Percentiles rank a stretch among this genome's conserved stretches.
Evolutionary conservation across 2,113 vertebrate genomes (phyloP).

Genomic region (Sylvilagus bachmani): DNA sequence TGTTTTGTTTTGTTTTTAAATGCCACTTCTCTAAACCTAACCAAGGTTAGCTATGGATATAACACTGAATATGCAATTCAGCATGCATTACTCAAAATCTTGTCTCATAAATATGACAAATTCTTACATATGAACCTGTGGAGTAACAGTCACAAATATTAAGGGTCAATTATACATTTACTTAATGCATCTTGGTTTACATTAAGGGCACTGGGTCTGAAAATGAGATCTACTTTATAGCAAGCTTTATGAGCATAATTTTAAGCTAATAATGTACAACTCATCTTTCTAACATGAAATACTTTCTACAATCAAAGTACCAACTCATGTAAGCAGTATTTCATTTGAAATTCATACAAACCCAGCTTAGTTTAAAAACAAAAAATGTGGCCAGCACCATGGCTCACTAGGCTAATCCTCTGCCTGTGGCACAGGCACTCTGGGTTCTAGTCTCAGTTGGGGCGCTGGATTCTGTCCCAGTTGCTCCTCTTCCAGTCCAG

Average conservation of each 20-base stretch:
- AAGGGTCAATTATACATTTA: not conserved
- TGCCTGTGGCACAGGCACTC: too few species aligned
- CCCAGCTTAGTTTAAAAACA: conserved; percentile 11
- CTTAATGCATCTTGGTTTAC: not conserved
- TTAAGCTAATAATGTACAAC: conserved; percentile 9
- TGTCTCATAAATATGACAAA: not conserved
- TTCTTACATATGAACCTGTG: not conserved
- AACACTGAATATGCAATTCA: not conserved
- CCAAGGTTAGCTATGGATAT: not conserved
- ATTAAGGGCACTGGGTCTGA: not conserved
- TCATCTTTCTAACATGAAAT: conserved; percentile 3
- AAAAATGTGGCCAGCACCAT: too few species aligned
- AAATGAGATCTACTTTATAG: conserved; percentile 24
- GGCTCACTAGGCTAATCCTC: too few species aligned
- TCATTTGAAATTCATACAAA: conserved; percentile 38
- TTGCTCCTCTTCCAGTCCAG: too few species aligned
- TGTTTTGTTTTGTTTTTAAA: not conserved
- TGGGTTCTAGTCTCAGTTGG: too few species aligned
- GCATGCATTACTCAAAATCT: conserved; percentile 19
- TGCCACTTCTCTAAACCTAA: not conserved
- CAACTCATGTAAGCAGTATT: conserved; percentile 18
- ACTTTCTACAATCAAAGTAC: not conserved
- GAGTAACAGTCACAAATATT: not conserved
- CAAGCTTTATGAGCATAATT: not conserved
- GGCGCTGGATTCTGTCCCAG: too few species aligned